These are phyloP conservation scores for Champsocephalus esox DNA, from an alignment of 2,797 vertebrate species.

Conservation along the genomic window DNA sequence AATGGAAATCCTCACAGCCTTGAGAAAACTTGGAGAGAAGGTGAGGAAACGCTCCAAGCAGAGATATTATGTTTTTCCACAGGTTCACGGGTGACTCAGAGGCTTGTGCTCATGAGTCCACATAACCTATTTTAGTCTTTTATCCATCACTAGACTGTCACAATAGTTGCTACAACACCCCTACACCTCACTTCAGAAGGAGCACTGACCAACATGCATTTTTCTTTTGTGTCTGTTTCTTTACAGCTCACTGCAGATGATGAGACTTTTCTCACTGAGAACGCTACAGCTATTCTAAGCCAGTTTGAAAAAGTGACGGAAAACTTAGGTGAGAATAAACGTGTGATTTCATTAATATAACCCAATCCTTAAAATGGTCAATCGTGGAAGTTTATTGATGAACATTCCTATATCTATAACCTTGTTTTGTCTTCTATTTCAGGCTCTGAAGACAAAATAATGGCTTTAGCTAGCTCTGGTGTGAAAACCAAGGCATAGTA, in stretches of 20 bases:
- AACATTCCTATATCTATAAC: background rate
- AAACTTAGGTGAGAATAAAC: conserved; percentile 87
- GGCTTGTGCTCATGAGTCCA: conserved; percentile 36
- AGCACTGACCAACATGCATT: background rate
- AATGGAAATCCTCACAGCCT: conserved; percentile 94
- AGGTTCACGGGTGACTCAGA: conserved; percentile 37
- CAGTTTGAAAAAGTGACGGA: conserved; percentile 96
- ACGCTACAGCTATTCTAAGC: conserved; percentile 92
- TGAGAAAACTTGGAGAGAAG: conserved; percentile 97
- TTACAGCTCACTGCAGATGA: conserved; percentile 92
- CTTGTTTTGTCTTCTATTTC: conserved; percentile 41
- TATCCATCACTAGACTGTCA: conserved; percentile 8
- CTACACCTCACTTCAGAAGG: background rate
- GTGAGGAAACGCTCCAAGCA: conserved; percentile 74
- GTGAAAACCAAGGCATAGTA: conserved; percentile 91
- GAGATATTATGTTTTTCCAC: conserved; percentile 7
- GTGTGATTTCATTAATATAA: background rate
- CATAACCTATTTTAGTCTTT: conserved; percentile 24
- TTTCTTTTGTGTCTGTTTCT: background rate
- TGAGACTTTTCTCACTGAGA: conserved; percentile 90
- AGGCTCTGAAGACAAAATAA: conserved; percentile 98
- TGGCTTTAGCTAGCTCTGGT: conserved; percentile 95
- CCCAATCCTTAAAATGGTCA: background rate
- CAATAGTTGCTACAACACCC: background rate
- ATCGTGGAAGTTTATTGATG: background rate